Percentiles rank a stretch among this genome's conserved stretches.
Evolutionary conservation across 2,888 invertebrate genomes (phyloP).

Genomic region (Epirrita christyi): DNA sequence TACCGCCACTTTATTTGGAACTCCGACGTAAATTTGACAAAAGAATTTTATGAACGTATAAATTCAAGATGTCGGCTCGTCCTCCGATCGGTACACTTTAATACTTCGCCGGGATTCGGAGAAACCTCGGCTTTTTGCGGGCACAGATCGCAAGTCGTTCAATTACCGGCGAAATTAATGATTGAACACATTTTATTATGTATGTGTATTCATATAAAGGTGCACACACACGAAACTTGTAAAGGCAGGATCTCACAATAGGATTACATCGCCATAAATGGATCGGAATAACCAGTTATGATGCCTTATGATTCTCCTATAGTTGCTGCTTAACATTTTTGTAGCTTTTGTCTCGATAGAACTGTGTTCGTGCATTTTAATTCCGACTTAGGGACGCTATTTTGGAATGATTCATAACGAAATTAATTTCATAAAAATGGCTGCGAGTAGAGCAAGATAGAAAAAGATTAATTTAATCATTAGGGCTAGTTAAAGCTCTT

Average conservation of each 20-base stretch:
- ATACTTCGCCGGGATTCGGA: conserved; percentile 64
- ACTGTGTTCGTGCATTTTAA: conserved; percentile 79
- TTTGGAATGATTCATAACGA: conserved; percentile 28
- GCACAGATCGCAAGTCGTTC: conserved; percentile 69
- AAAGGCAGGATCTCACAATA: conserved; percentile 64
- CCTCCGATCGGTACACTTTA: conserved; percentile 65
- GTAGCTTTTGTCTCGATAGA: conserved; percentile 75
- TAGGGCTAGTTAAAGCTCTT: conserved; percentile 25
- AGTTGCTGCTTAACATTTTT: conserved; percentile 68
- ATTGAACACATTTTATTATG: conserved; percentile 77
- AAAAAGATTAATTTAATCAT: conserved; percentile 34
- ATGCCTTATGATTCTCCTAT: conserved; percentile 73
- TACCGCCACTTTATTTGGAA: conserved; percentile 65
- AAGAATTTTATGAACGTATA: conserved; percentile 83
- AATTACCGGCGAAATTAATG: conserved; percentile 82
- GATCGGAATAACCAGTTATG: conserved; percentile 77
- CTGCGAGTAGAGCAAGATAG: conserved; percentile 13
- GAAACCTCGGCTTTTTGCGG: conserved; percentile 75
- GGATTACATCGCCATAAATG: conserved; percentile 80
- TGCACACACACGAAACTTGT: conserved; percentile 39
- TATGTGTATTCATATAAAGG: conserved; percentile 51
- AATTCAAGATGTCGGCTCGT: conserved; percentile 66
- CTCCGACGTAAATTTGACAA: conserved; percentile 81
- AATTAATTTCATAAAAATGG: conserved; percentile 25
- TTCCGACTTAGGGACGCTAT: conserved; percentile 62